phyloP scores from a whole-genome alignment of 2,888 invertebrate species.

The Zhuqinia jingwanae region DNA sequence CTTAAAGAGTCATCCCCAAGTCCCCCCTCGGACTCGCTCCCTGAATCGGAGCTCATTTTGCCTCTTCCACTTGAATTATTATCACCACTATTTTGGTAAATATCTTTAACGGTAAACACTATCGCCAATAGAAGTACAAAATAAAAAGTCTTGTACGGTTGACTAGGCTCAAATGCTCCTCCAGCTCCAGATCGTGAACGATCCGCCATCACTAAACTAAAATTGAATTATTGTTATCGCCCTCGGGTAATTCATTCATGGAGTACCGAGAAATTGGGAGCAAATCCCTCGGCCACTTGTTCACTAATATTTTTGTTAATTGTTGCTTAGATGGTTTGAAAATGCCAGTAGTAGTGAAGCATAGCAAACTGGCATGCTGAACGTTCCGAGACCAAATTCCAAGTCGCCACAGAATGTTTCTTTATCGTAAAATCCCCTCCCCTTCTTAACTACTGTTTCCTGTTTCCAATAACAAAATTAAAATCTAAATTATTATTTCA shows the following conservation, averaged over 20 bases:
- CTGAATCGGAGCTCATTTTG: constrained; percentile 60
- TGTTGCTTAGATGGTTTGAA: neutral
- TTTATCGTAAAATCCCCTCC: too few species aligned
- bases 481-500: too few species aligned
- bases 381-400: too few species aligned
- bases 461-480: too few species aligned
- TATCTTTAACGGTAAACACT: constrained; percentile 78
- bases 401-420: too few species aligned
- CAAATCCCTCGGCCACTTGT: constrained; percentile 18
- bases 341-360: too few species aligned
- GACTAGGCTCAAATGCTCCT: constrained; percentile 61
- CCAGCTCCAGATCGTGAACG: constrained; percentile 58
- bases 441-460: too few species aligned
- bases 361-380: too few species aligned
- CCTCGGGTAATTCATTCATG: constrained; percentile 20
- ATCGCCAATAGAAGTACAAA: constrained; percentile 74
- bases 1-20: constrained; percentile 33
- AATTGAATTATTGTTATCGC: neutral
- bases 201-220: constrained; percentile 67
- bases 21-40: constrained; percentile 54
- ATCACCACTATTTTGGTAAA: constrained; percentile 71
- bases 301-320: neutral
- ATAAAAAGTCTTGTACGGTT: constrained; percentile 65
- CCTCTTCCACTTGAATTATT: constrained; percentile 42
- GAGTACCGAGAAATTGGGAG: constrained; percentile 7